Evolutionary conservation across 2,797 vertebrate species (phyloP), one percentile per base, ranked within the genome.

Genomic region (Echeneis naucrates): DNA sequence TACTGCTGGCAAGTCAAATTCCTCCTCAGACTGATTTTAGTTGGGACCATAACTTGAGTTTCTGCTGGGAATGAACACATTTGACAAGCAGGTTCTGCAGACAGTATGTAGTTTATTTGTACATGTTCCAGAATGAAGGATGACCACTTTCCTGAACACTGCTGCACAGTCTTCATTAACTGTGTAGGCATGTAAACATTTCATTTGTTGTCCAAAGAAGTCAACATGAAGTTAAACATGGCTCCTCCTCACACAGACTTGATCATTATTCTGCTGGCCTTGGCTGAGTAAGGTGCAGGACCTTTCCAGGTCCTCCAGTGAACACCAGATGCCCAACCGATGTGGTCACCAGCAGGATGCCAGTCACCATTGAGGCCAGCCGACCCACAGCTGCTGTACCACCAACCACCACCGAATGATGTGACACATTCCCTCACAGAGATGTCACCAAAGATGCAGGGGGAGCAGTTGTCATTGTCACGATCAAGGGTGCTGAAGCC

Each of bases 341-440:
- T 23, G 64, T 87, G 58, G 0, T 91, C 0, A 3, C 64, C 76
- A 0, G 4, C 2, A 1, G 78, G 47, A 68, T 92, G 89, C 91
- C 90, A 93, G 0, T 82, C 37, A 0, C 92, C 84, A 0, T 93
- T 81, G 30, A 94, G 84, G 60, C 24, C 37, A 32, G 91, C 93
- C 2, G 89, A 90, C 17, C 92, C 88, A 9, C 92, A 93, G 70
- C 72, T 45, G 42, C 92, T 94, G 76, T 82, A 93, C 91, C 92
- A 94, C 92, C 93, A 93, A 9, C 91, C 88, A 0, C 89, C 75
- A 0, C 68, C 63, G 0, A 48, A 2, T 1, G 21, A 23, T 0
- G 0, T 0, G 21, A 69, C 27, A 16, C 93, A 95, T 0, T 75
- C 5, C 0, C 0, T 0, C 10, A 56, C 0, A 1, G 44, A 66